Conservation (phyloP, 2,113 vertebrate genomes). For the Cepphus grylle region DNA sequence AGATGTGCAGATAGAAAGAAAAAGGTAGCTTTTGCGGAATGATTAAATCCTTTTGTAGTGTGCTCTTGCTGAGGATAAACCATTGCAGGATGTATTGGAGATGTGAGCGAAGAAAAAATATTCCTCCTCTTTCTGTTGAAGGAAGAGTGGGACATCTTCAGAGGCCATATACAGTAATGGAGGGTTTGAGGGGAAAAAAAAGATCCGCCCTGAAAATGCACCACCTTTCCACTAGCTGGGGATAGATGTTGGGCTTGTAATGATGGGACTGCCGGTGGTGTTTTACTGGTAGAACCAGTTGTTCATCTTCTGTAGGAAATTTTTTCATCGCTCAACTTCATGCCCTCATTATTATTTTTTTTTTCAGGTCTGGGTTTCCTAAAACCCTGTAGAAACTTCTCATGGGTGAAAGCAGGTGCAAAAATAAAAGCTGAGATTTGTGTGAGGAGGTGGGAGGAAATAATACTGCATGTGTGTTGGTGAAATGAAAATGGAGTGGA, state of each 20-base stretch:
- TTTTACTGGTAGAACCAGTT: slow-evolving; percentile 56
- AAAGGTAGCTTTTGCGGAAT: neutral
- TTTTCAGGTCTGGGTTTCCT: neutral
- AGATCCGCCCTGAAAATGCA: neutral
- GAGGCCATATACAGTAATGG: neutral
- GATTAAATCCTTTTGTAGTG: neutral
- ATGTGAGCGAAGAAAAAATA: neutral
- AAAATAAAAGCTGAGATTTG: neutral
- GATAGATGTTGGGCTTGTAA: slow-evolving; percentile 21
- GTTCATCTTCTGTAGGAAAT: neutral
- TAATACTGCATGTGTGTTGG: neutral
- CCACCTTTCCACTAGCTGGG: neutral
- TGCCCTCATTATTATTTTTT: neutral
- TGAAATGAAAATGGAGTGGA: neutral
- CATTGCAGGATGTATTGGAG: neutral
- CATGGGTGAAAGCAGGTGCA: neutral
- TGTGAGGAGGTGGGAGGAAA: neutral
- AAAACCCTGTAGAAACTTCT: neutral
- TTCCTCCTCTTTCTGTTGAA: neutral
- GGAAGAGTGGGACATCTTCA: neutral
- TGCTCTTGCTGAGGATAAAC: neutral
- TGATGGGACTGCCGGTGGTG: neutral
- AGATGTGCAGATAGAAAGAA: neutral
- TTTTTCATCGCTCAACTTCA: neutral
- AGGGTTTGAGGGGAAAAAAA: neutral